These are phyloP conservation scores for Delia radicum DNA, from an alignment of 1,140 invertebrate genomes.

Conservation along the genomic window DNA sequence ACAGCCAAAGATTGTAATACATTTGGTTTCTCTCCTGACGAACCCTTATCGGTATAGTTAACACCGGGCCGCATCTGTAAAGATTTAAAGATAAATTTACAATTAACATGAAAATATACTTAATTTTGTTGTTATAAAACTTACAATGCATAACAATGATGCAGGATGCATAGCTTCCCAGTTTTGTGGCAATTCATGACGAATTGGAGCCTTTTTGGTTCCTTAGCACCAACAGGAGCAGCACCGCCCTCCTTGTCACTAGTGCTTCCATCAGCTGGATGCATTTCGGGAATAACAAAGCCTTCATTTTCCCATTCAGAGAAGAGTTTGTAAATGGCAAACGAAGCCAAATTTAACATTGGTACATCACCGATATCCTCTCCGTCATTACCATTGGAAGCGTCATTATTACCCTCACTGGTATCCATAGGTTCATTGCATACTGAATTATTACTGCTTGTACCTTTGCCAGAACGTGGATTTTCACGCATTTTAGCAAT, in stretches of 20 bases:
- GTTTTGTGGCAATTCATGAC: slow-evolving; percentile 61
- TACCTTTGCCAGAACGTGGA: slow-evolving; percentile 6
- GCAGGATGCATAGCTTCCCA: slow-evolving; percentile 68
- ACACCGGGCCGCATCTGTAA: slow-evolving; percentile 67
- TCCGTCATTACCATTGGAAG: neutral
- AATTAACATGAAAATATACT: slow-evolving; percentile 21
- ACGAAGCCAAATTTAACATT: slow-evolving; percentile 74
- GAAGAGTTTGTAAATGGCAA: slow-evolving; percentile 74
- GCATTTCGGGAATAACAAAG: slow-evolving; percentile 62
- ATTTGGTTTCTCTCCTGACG: slow-evolving; percentile 64
- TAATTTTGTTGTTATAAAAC: neutral
- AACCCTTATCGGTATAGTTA: slow-evolving; percentile 63
- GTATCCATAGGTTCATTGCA: slow-evolving; percentile 32
- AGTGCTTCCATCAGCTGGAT: slow-evolving; percentile 42
- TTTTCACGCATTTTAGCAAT: slow-evolving; percentile 66
- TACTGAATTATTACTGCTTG: slow-evolving; percentile 35
- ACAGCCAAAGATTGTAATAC: slow-evolving; percentile 59
- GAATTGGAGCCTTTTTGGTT: slow-evolving; percentile 55
- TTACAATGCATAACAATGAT: slow-evolving; percentile 64
- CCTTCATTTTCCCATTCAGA: slow-evolving; percentile 73
- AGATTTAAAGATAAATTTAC: neutral
- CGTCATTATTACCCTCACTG: slow-evolving; percentile 16
- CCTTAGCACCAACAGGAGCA: slow-evolving; percentile 39
- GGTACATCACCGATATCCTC: slow-evolving; percentile 63
- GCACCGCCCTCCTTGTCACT: slow-evolving; percentile 25